Evolutionary conservation across 2,113 vertebrate genomes (phyloP).

Genomic region (Aythya baeri): DNA sequence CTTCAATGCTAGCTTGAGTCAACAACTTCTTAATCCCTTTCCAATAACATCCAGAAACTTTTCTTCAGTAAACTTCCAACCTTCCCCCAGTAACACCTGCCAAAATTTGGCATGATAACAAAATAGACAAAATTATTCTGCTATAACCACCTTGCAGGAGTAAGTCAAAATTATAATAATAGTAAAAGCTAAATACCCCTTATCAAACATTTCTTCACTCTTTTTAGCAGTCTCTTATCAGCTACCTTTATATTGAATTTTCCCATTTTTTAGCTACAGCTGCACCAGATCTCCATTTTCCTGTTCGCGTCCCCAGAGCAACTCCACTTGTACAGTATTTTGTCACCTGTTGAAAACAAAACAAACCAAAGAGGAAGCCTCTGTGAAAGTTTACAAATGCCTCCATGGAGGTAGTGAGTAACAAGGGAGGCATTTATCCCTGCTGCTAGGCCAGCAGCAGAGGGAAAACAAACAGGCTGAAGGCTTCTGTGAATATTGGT

Average conservation of each 20-base stretch:
- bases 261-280: background rate
- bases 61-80: background rate
- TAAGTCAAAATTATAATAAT: background rate
- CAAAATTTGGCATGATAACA: background rate
- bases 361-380: background rate
- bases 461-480: slow-evolving; percentile 31
- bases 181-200: background rate
- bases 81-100: background rate
- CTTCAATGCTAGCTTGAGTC: background rate
- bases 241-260: background rate
- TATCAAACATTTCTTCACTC: background rate
- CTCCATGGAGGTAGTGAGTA: background rate
- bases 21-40: background rate
- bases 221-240: background rate
- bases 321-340: background rate
- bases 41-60: background rate
- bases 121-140: slow-evolving; percentile 1
- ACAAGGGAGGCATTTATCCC: slow-evolving; percentile 23
- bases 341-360: slow-evolving; percentile 14
- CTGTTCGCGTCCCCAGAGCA: slow-evolving; percentile 7
- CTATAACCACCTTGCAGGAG: background rate
- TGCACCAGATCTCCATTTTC: slow-evolving; percentile 33
- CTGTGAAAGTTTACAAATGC: slow-evolving; percentile 24
- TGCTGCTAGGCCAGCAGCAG: background rate
- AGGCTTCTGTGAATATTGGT: background rate